A percentile compares a stretch with the other conserved stretches of the same genome.
phyloP scores from a whole-genome alignment of 2,797 vertebrate species.

The Allobates femoralis region DNA sequence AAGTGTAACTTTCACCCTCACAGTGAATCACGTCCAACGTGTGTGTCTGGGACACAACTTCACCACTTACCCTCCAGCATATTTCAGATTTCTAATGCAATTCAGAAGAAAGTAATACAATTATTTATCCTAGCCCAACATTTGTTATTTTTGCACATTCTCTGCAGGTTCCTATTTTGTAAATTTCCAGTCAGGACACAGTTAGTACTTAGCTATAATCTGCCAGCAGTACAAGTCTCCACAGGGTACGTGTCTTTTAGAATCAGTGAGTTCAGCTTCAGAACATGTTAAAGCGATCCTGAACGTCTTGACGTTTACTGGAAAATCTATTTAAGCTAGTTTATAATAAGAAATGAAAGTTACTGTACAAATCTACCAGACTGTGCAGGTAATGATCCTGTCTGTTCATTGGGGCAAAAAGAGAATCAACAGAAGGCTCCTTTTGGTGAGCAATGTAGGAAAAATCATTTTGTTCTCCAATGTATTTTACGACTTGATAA shows the following conservation, averaged over 20 bases:
- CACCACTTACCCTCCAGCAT: constrained; percentile 44
- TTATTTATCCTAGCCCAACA: constrained; percentile 20
- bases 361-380: constrained; percentile 36
- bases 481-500: background rate
- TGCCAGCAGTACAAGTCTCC: constrained; percentile 54
- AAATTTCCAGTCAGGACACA: constrained; percentile 47
- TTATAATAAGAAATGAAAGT: constrained; percentile 26
- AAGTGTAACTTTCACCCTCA: constrained; percentile 30
- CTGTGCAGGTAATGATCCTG: constrained; percentile 14
- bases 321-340: constrained; percentile 29
- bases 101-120: constrained; percentile 22
- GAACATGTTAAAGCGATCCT: constrained; percentile 14
- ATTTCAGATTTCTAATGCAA: constrained; percentile 30
- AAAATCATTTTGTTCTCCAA: background rate
- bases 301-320: constrained; percentile 39
- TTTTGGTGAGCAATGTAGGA: background rate
- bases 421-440: background rate
- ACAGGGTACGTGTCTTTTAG: constrained; percentile 46
- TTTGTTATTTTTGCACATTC: constrained; percentile 47
- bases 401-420: constrained; percentile 5
- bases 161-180: constrained; percentile 37
- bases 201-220: constrained; percentile 32
- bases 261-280: constrained; percentile 30
- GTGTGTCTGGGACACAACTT: constrained; percentile 60
- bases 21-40: constrained; percentile 65